phyloP scores from a whole-genome alignment of 2,113 vertebrate species.

The Speoplatyrhinus poulsoni region DNA sequence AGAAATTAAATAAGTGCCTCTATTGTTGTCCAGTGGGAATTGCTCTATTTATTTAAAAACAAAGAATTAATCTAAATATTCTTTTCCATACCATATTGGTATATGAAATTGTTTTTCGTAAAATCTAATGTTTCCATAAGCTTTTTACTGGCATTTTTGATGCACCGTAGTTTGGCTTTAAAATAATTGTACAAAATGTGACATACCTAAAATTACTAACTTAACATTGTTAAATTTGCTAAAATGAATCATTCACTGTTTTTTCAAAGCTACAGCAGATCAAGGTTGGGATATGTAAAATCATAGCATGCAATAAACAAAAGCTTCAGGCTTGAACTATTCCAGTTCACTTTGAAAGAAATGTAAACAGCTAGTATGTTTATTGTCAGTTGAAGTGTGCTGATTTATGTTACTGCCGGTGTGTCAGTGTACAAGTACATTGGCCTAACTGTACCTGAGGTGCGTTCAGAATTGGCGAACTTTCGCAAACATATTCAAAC shows the following conservation, averaged over 20 bases:
- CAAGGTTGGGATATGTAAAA: slow-evolving; percentile 45
- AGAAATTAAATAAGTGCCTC: slow-evolving; percentile 77
- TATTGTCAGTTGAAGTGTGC: slow-evolving; percentile 17
- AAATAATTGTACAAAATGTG: slow-evolving; percentile 29
- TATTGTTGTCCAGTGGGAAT: slow-evolving; percentile 76
- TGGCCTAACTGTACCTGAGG: too few species aligned
- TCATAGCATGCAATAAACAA: slow-evolving; percentile 71
- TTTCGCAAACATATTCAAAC: too few species aligned
- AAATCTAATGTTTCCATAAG: slow-evolving; percentile 78
- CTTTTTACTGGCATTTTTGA: slow-evolving; percentile 76
- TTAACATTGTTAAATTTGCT: slow-evolving; percentile 60
- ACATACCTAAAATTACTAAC: slow-evolving; percentile 20
- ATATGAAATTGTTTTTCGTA: slow-evolving; percentile 79
- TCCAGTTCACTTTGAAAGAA: slow-evolving; percentile 48
- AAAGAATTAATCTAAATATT: slow-evolving; percentile 77
- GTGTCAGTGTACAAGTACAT: too few species aligned
- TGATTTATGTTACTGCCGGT: too few species aligned
- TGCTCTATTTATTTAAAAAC: slow-evolving; percentile 81
- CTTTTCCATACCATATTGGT: slow-evolving; percentile 85
- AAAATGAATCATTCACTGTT: slow-evolving; percentile 61
- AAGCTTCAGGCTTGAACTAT: slow-evolving; percentile 63
- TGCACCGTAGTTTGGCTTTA: slow-evolving; percentile 74
- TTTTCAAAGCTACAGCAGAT: slow-evolving; percentile 48
- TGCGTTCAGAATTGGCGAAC: too few species aligned
- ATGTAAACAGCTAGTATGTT: slow-evolving; percentile 25